Conservation (phyloP, 2,797 vertebrate species). For the Cyclopterus lumpus region DNA sequence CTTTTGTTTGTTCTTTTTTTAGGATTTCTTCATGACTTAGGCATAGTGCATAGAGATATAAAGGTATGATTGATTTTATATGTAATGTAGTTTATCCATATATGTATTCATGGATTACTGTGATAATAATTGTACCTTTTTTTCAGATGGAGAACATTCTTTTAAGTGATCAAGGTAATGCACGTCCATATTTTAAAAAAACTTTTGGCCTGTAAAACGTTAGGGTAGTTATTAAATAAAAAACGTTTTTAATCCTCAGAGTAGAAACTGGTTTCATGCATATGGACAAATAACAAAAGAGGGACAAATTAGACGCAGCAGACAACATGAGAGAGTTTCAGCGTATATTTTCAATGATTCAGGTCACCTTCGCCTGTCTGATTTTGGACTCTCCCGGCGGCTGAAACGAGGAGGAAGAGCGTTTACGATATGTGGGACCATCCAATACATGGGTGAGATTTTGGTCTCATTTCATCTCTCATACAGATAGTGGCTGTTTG, state of each 20-base stretch:
- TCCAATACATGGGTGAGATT: conserved; percentile 94
- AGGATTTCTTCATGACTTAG: conserved; percentile 93
- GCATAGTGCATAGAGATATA: conserved; percentile 91
- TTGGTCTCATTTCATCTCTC: conserved; percentile 8
- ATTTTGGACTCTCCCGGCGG: conserved; percentile 90
- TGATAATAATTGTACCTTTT: background rate
- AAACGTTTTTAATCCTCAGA: background rate
- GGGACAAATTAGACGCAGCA: background rate
- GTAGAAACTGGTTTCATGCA: background rate
- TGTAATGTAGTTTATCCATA: background rate
- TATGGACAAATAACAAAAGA: background rate
- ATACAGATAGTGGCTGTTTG: background rate
- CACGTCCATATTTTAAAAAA: background rate
- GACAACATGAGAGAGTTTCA: background rate
- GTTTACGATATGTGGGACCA: conserved; percentile 92
- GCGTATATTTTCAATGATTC: conserved; percentile 32
- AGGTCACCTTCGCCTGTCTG: conserved; percentile 93
- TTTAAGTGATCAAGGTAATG: conserved; percentile 89
- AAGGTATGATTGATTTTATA: conserved; percentile 82
- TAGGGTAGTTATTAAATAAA: background rate
- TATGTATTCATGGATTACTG: background rate
- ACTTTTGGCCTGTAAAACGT: background rate
- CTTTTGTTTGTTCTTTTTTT: conserved; percentile 26
- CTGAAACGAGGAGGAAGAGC: conserved; percentile 85
- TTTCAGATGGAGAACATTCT: conserved; percentile 96